phyloP scores from a whole-genome alignment of 2,888 invertebrate species.

The Euplagia quadripunctaria region DNA sequence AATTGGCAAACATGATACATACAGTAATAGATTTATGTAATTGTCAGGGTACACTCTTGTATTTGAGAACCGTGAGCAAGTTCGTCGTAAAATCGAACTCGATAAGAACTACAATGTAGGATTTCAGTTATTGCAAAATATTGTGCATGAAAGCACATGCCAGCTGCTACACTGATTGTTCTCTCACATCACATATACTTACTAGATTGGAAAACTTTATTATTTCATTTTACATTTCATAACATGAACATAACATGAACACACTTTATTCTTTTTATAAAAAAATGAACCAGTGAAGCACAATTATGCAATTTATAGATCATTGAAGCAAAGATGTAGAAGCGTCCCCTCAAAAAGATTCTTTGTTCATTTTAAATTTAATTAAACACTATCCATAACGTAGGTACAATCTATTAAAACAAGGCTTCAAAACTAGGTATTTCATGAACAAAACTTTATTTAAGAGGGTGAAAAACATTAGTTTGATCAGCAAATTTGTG shows the following conservation, averaged over 20 bases:
- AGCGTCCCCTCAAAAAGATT: not conserved
- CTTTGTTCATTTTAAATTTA: not conserved
- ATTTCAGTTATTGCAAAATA: slow-evolving; percentile 41
- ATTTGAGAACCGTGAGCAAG: slow-evolving; percentile 19
- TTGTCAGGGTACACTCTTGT: slow-evolving; percentile 21
- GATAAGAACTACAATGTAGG: slow-evolving; percentile 41
- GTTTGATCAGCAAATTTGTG: too few species aligned
- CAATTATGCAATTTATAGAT: too few species aligned
- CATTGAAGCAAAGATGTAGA: not conserved
- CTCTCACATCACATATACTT: not conserved
- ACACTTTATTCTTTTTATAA: too few species aligned
- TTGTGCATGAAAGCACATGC: slow-evolving; percentile 26
- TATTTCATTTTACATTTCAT: not conserved
- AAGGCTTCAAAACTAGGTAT: not conserved
- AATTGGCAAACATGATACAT: not conserved
- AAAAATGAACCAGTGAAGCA: too few species aligned
- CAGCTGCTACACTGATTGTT: slow-evolving; percentile 25
- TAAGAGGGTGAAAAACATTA: too few species aligned
- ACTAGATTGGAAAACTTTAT: slow-evolving; percentile 11
- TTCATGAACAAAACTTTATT: not conserved
- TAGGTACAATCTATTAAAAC: not conserved
- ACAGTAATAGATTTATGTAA: slow-evolving; percentile 19
- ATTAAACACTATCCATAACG: too few species aligned
- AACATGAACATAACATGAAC: too few species aligned
- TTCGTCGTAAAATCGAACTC: slow-evolving; percentile 42